Evolutionary conservation across 1,140 invertebrate genomes (phyloP), one percentile per base, ranked within the genome.

Genomic region (Atta texana): DNA sequence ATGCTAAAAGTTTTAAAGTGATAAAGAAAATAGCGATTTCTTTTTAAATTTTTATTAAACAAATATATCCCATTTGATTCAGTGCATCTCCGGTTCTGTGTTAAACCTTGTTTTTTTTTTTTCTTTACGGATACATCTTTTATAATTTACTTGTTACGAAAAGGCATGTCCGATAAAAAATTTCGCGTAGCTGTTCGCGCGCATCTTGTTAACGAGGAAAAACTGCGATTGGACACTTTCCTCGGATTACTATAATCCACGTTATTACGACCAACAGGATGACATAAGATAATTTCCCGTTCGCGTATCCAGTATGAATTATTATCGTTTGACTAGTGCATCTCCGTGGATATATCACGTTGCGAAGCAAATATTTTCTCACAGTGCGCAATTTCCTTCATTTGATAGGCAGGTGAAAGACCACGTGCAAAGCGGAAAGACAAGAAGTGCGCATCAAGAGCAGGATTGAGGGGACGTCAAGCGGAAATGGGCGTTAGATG

Each of bases 331-430:
- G 64, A 71, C 78, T 71, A 57, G 72, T 84, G 69, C 66, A 53
- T 64, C 55, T 64, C 51, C 2, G 16, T 24, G 34, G 49, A 59
- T 59, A 53, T 39, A 68, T 71, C 49, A 84, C 84, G 18, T 71
- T n/a, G 34, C 63, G 24, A 63, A 77, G 53, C 80, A 86, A 76
- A 69, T 59, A 75, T 71, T 88, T 66, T 86, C 61, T 24, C 64
- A 59, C 49, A 28, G 49, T 53, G 59, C 18, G 74, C 71, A 87
- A 85, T 87, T 87, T 87, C 71, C 68, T 71, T 75, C 39, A 68
- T 72, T 69, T 74, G 78, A 87, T 74, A 85, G 81, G n/a, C 69
- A 39, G 81, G 44, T 72, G 69, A 74, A 86, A 68, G 44, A 69
- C 39, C 69, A 59, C 31, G 51, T 39, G 34, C 44, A 24, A 34